Percentiles rank a stretch among this genome's conserved stretches.
Conservation (phyloP, 2,113 vertebrate genomes). For the Puntigrus tetrazona region DNA sequence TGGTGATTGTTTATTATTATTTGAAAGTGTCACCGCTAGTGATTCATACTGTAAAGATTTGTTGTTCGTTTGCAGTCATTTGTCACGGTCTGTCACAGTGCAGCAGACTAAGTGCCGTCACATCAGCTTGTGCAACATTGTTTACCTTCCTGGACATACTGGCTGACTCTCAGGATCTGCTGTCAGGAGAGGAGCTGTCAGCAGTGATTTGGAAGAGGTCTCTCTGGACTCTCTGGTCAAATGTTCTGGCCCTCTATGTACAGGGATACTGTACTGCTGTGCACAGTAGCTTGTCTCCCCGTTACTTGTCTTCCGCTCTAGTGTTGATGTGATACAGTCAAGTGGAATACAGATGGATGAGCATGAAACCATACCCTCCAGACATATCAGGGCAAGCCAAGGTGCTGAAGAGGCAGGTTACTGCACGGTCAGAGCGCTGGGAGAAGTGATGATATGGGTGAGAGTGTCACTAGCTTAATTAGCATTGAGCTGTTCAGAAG, state of each 20-base stretch:
- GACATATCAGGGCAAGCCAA: neutral
- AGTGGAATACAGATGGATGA: conserved; percentile 28
- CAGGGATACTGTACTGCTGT: conserved; percentile 1
- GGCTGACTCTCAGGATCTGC: neutral
- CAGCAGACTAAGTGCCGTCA: neutral
- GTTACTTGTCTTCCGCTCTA: neutral
- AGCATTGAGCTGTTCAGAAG: neutral
- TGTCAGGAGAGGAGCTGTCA: conserved; percentile 30
- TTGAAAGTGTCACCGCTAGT: neutral
- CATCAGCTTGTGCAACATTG: conserved; percentile 10
- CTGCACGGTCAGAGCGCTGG: neutral
- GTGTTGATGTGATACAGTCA: conserved; percentile 12
- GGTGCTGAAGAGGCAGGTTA: conserved; percentile 31
- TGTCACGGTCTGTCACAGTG: conserved; percentile 21
- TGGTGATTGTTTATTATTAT: neutral
- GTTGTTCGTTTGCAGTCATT: conserved; percentile 13
- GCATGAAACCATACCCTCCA: neutral
- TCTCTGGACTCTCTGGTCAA: conserved; percentile 28
- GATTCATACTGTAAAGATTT: neutral
- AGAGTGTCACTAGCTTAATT: neutral
- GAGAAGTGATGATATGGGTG: neutral
- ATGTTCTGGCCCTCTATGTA: conserved; percentile 1
- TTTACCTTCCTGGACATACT: conserved; percentile 27
- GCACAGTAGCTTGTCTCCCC: neutral
- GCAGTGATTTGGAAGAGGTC: conserved; percentile 18